Evolutionary conservation across 1,140 invertebrate genomes (phyloP).

Genomic region (Oryctes rhinoceros): DNA sequence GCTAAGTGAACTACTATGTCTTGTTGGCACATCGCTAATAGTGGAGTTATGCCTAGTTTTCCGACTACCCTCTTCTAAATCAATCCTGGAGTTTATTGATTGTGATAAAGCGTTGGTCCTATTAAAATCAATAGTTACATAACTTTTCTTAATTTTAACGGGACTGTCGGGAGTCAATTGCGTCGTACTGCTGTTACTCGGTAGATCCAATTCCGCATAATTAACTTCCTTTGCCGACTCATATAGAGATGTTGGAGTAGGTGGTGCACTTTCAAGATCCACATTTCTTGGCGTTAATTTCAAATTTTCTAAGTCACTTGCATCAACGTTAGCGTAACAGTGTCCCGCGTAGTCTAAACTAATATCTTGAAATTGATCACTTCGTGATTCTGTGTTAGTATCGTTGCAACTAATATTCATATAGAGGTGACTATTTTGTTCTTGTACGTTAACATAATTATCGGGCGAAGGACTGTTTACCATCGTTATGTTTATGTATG

Average conservation of each 20-base stretch:
- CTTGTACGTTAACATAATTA: conserved; percentile 38
- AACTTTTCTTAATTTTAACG: conserved; percentile 73
- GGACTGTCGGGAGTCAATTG: conserved; percentile 65
- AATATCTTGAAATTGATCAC: conserved; percentile 49
- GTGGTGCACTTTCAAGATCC: conserved; percentile 56
- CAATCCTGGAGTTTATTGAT: conserved; percentile 66
- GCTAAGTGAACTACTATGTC: conserved; percentile 68
- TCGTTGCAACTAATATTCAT: conserved; percentile 66
- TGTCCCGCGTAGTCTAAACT: conserved; percentile 59
- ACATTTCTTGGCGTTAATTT: conserved; percentile 57
- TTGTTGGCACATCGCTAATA: conserved; percentile 64
- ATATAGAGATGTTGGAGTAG: conserved; percentile 62
- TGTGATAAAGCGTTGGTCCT: conserved; percentile 87
- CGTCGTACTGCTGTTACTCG: conserved; percentile 54
- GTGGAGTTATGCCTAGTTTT: conserved; percentile 74
- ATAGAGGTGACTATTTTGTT: conserved; percentile 61
- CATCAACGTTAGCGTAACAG: conserved; percentile 73
- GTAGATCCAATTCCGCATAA: conserved; percentile 79
- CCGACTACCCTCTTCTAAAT: conserved; percentile 67
- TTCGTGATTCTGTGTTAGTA: conserved; percentile 46
- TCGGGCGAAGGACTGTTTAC: conserved; percentile 45
- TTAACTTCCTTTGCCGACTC: conserved; percentile 70
- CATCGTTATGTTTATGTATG: conserved; percentile 61
- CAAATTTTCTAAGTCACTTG: conserved; percentile 67
- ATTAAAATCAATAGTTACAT: conserved; percentile 93